A percentile compares a stretch with the other conserved stretches of the same genome.
Conservation (phyloP, 2,113 vertebrate species). For the Pteronura brasiliensis region DNA sequence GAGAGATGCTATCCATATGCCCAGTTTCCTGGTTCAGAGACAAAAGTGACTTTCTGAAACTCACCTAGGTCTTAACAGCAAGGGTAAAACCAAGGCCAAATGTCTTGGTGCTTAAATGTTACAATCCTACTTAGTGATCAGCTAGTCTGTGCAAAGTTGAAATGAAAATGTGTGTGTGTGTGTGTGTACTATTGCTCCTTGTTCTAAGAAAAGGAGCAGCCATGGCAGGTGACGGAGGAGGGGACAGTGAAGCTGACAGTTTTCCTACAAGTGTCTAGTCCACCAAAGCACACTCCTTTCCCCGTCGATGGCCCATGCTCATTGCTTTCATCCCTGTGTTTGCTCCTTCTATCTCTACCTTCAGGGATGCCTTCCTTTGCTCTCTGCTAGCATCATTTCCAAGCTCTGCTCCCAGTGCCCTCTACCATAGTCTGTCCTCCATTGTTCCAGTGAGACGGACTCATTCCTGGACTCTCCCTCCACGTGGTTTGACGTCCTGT, state of each 20-base stretch:
- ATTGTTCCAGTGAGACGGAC: background rate
- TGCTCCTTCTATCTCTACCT: background rate
- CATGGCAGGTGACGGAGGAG: too few species aligned
- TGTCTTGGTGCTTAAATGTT: background rate
- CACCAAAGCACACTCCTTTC: rapidly evolving
- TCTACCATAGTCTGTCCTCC: too few species aligned
- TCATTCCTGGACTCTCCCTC: background rate
- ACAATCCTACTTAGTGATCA: background rate
- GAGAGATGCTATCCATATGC: background rate
- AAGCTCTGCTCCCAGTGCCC: too few species aligned
- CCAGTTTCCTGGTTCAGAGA: background rate
- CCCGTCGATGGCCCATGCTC: rapidly evolving
- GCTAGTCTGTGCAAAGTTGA: background rate
- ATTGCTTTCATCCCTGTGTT: background rate
- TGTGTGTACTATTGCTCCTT: background rate
- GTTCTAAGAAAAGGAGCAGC: background rate
- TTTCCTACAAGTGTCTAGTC: too few species aligned
- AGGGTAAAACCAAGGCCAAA: background rate
- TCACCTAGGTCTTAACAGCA: background rate
- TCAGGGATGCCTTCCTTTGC: background rate
- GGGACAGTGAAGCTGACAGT: background rate
- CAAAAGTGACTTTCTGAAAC: background rate
- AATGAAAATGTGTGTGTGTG: background rate
- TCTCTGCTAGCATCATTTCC: background rate
- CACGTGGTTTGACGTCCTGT: background rate